A percentile compares a stretch with the other conserved stretches of the same genome.
Evolutionary conservation across 1,140 invertebrate genomes (phyloP).

Genomic region (Drosophila murphyi): DNA sequence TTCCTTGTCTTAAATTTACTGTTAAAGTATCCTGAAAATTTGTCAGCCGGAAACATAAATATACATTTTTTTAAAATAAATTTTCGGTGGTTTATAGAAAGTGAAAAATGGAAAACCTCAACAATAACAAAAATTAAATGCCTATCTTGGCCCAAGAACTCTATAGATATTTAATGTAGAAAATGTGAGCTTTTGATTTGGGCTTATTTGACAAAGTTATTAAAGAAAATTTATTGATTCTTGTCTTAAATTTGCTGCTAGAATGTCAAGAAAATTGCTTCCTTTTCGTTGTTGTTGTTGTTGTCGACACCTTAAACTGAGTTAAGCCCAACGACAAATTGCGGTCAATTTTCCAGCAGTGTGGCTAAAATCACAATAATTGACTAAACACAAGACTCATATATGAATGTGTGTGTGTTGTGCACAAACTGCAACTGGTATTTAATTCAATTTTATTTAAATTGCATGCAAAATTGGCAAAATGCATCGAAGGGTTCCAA

Average conservation of each 20-base stretch:
- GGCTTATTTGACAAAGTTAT: too few species aligned
- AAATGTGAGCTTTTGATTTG: too few species aligned
- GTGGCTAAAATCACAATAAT: constrained; percentile 67
- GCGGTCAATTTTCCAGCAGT: constrained; percentile 46
- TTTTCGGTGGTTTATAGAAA: too few species aligned
- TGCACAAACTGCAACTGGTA: constrained; percentile 25
- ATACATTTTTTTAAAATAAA: too few species aligned
- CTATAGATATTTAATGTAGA: too few species aligned
- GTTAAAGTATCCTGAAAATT: constrained; percentile 47
- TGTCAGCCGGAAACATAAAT: too few species aligned
- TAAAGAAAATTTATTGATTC: constrained; percentile 3
- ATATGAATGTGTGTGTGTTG: not conserved
- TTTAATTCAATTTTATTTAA: constrained; percentile 81
- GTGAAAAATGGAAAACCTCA: too few species aligned
- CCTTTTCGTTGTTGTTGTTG: constrained; percentile 19
- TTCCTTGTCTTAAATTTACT: constrained; percentile 18
- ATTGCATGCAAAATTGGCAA: constrained; percentile 73
- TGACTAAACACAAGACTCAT: constrained; percentile 28
- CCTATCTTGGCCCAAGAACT: too few species aligned
- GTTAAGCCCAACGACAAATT: constrained; percentile 27
- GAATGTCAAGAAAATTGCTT: constrained; percentile 52
- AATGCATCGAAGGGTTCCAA: constrained; percentile 16
- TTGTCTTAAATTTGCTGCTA: constrained; percentile 21
- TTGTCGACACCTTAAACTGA: constrained; percentile 35
- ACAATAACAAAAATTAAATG: too few species aligned